Conservation (phyloP, 2,797 vertebrate genomes). For the Pterois miles region DNA sequence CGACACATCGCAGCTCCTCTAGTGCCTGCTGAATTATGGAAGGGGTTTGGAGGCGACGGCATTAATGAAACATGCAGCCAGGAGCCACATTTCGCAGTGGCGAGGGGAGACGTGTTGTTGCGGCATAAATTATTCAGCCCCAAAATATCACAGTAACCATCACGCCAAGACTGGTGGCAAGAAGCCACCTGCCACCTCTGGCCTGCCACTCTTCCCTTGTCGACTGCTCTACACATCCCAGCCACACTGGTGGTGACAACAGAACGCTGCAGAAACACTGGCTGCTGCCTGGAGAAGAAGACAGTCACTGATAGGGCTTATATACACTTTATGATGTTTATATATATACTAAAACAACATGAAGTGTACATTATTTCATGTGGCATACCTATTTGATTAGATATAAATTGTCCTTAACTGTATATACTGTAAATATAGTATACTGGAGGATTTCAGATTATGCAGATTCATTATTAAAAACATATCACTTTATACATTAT, state of each 20-base stretch:
- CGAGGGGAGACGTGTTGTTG: slow-evolving; percentile 76
- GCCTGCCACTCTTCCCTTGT: slow-evolving; percentile 47
- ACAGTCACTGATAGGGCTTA: background rate
- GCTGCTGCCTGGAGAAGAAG: slow-evolving; percentile 21
- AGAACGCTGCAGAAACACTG: slow-evolving; percentile 14
- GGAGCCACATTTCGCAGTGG: slow-evolving; percentile 78
- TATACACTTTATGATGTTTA: too few relatives aligned
- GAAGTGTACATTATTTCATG: background rate
- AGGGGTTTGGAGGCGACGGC: slow-evolving; percentile 79
- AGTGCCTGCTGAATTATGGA: slow-evolving; percentile 90
- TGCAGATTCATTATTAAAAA: too few relatives aligned
- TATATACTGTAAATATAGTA: too few relatives aligned
- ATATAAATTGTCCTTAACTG: background rate
- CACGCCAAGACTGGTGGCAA: slow-evolving; percentile 73
- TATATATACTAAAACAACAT: too few relatives aligned
- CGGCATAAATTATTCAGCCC: slow-evolving; percentile 82
- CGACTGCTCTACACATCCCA: slow-evolving; percentile 19
- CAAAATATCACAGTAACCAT: slow-evolving; percentile 82
- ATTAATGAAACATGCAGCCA: slow-evolving; percentile 92
- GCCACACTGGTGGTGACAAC: slow-evolving; percentile 30
- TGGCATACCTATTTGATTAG: background rate
- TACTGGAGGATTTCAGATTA: too few relatives aligned
- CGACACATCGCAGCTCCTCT: slow-evolving; percentile 86
- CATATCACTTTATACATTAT: too few relatives aligned
- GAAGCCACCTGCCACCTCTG: slow-evolving; percentile 77